Conservation (phyloP, 2,797 vertebrate genomes). For the Enteromius fasciolatus region DNA sequence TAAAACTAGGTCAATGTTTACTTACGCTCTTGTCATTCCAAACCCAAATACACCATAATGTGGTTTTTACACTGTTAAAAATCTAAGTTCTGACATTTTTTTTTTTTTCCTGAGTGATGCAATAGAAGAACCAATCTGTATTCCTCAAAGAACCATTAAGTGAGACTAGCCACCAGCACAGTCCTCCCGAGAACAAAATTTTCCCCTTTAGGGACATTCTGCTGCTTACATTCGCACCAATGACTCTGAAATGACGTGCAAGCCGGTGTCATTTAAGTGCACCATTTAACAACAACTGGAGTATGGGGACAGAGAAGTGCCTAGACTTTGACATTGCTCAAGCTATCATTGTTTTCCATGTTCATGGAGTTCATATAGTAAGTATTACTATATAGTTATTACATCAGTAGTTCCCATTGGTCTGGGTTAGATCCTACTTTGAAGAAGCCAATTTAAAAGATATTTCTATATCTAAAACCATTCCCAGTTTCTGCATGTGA, state of each 20-base stretch:
- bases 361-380: too few relatives aligned
- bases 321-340: background rate
- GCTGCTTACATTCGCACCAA: background rate
- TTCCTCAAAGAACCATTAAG: background rate
- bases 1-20: too few relatives aligned
- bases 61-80: background rate
- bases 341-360: background rate
- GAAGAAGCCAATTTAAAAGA: background rate
- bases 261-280: background rate
- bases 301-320: background rate
- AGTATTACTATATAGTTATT: too few relatives aligned
- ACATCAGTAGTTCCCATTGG: background rate
- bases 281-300: background rate
- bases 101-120: background rate
- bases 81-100: background rate
- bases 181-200: background rate
- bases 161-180: background rate
- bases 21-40: too few relatives aligned
- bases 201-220: background rate
- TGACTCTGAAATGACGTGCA: background rate
- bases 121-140: background rate
- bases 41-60: too few relatives aligned
- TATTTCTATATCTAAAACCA: background rate
- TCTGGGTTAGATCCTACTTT: background rate
- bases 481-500: background rate